A percentile compares a stretch with the other conserved stretches of the same genome.
These are phyloP conservation scores for Dasyornis broadbenti DNA, from an alignment of 2,113 vertebrate genomes.

Conservation along the genomic window DNA sequence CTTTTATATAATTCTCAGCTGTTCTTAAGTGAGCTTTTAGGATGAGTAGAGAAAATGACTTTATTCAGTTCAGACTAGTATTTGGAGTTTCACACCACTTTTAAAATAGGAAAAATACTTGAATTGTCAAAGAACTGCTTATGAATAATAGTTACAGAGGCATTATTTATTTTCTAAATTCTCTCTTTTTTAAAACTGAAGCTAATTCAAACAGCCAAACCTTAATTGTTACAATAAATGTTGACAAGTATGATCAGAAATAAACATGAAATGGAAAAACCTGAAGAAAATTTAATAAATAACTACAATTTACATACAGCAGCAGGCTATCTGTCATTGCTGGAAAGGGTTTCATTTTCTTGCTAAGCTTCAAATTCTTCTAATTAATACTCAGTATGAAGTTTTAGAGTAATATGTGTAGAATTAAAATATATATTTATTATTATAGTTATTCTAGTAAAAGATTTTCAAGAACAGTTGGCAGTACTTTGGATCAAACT, in stretches of 20 bases:
- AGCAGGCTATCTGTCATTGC: neutral
- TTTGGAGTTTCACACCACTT: neutral
- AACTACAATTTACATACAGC: slow-evolving; percentile 1
- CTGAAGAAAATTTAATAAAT: neutral
- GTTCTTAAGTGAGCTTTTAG: neutral
- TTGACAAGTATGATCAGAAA: neutral
- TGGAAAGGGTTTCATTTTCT: neutral
- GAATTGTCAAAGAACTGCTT: neutral
- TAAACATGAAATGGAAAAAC: neutral
- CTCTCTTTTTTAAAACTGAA: neutral
- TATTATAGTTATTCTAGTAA: neutral
- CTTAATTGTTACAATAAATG: neutral
- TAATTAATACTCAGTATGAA: slow-evolving; percentile 25
- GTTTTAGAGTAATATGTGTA: slow-evolving; percentile 24
- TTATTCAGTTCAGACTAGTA: neutral
- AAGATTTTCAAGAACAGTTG: slow-evolving; percentile 32
- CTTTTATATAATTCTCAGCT: neutral
- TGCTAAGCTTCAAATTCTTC: slow-evolving; percentile 1
- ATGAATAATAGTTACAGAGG: neutral
- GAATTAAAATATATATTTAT: slow-evolving; percentile 24
- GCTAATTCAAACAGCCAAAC: neutral
- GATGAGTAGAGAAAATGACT: neutral
- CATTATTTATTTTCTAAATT: neutral
- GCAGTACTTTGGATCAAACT: slow-evolving; percentile 31
- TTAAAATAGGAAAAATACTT: neutral